These are phyloP conservation scores for Hipparchia semele DNA, from an alignment of 2,888 invertebrate species.

Conservation along the genomic window DNA sequence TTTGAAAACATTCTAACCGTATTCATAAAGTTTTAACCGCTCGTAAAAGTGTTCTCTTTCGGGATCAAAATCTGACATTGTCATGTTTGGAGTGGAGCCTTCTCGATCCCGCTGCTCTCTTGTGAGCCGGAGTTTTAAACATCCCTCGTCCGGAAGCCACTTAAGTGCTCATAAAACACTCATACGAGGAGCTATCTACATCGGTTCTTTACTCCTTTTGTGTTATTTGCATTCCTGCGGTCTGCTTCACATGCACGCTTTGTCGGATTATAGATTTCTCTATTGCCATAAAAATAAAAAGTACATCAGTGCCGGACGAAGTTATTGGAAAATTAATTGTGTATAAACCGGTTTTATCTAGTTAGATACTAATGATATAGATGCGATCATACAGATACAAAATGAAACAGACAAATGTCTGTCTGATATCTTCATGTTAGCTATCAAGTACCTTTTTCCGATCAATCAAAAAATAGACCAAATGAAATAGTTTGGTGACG, in stretches of 20 bases:
- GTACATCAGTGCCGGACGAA: neutral
- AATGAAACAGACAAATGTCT: too few relatives aligned
- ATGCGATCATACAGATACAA: too few relatives aligned
- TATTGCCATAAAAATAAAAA: slow-evolving; percentile 2
- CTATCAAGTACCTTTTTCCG: too few relatives aligned
- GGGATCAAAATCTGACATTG: slow-evolving; percentile 68
- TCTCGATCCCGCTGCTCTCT: slow-evolving; percentile 59
- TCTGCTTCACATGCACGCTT: slow-evolving; percentile 25
- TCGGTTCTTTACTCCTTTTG: slow-evolving; percentile 56
- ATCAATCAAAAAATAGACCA: too few relatives aligned
- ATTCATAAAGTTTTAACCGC: slow-evolving; percentile 67
- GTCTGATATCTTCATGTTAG: too few relatives aligned
- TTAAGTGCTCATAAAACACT: slow-evolving; percentile 79
- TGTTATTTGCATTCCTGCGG: slow-evolving; percentile 47
- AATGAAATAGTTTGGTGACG: too few relatives aligned
- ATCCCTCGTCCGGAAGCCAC: slow-evolving; percentile 67
- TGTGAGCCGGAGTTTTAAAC: slow-evolving; percentile 66
- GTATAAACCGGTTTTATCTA: neutral
- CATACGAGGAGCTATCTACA: slow-evolving; percentile 63
- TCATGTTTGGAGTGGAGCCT: slow-evolving; percentile 65
- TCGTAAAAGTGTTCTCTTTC: slow-evolving; percentile 59
- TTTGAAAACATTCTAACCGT: slow-evolving; percentile 47
- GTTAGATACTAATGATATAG: too few relatives aligned
- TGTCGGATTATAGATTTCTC: slow-evolving; percentile 29
- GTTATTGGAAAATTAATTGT: neutral